Evolutionary conservation across 92 coral and sea anemone species (phyloP), one percentile per base, ranked within the genome.

Genomic region (Chrysogorgia sp.): DNA sequence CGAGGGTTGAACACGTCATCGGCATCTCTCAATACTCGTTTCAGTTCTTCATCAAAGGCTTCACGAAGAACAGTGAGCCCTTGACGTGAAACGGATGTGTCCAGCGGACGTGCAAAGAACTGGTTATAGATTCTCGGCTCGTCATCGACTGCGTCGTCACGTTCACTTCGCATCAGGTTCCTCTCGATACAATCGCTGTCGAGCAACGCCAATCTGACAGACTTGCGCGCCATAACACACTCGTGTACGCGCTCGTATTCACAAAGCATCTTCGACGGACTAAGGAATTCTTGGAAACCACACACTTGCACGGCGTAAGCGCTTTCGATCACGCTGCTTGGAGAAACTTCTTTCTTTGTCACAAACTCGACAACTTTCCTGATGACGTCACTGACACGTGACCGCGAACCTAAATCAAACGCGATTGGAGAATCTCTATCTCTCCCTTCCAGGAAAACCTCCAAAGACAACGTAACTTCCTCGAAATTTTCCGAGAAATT

Each of bases 191-290:
- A 83, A 80, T 92, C 96, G 76, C 92, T 96, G 49, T 89, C 97
- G 1, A 89, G 76, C 19, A 96, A 87, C 32, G 90, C 99, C 63
- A 96, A 91, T 71, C 82, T 88, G 17, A 96, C 81, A 21, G 84
- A 91, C 25, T 63, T 83, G 34, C 85, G 82, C 58, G 90, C 86
- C 72, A 92, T 96, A 6, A 90, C 74, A 64, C 99, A 92, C 63
- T 87, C 86, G 62, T 87, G 96, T 1, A 96, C 96, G 79, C 84
- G 91, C 53, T 88, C 99, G 78, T 96, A 96, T 68, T 96, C 97
- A 40, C 92, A 84, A 28, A 96, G 88, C 75, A 92, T 80, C 71
- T 69, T 83, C 30, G 83, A 85, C 20, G 92, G 82, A 56, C 89
- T 80, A 20, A 96, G 90, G 63, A 87, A 96, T 84, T 96, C 99